Base-by-base conservation (phyloP, 1,140 invertebrate species). In the Parasteatoda tepidariorum region DNA sequence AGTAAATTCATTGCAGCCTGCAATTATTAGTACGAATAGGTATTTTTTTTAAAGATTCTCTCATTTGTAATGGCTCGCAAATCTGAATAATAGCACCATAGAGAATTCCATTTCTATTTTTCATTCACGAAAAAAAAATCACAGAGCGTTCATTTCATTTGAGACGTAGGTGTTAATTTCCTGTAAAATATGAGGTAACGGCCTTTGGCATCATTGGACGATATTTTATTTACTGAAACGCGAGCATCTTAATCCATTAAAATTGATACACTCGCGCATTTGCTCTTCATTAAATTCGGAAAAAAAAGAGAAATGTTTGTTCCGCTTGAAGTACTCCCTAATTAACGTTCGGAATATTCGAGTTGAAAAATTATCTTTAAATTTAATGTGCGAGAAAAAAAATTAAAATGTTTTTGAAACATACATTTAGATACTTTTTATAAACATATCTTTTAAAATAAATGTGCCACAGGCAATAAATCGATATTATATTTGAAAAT, bases 261-360 rank as follows among this genome's bases (percentile, higher is more conserved):
- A 68, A 24, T 41, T 18, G 26, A 24, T 11, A 22, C 34, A 38
- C 38, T 26, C 15, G 38, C 38, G 33, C 48, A 68, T 68, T 68
- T 68, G 66, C 66, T 41, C 66, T 68, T 68, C 66, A 68, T 68
- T 68, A 68, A 24, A 15, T 4, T 6, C 4, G 34, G 34, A 13
- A 24, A 15, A 28, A 6, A 0, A 22, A 24, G 22, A 11, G 22
- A 11, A 9, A 26, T 68, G 66, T 68, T 67, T 68, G 66, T 68
- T 48, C 34, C 66, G 24, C 66, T 41, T 68, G n/a, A 24, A 48
- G 24, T 41, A 31, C 38, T 24, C 18, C 1, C 66, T 68, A 68
- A 68, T 68, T 68, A 68, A 68, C 66, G 33, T 41, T 48, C 66
- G 66, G 48, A 68, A 68, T 68, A 68, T 68, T 41, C 48, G 38